Conservation (phyloP, 2,113 vertebrate genomes). For the Meles meles region DNA sequence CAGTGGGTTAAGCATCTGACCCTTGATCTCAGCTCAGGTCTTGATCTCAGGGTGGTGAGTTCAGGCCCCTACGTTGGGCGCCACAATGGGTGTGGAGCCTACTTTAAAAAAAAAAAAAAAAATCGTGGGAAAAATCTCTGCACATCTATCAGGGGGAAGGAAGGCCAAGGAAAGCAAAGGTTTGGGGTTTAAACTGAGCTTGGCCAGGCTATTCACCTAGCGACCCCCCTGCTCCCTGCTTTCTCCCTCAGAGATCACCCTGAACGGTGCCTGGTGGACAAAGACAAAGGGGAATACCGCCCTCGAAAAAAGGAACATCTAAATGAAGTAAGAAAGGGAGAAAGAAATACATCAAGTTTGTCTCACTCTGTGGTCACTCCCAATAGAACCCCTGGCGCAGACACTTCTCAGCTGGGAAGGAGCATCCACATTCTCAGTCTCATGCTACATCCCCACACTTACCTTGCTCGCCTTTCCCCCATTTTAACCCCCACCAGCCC, state of each 20-base stretch:
- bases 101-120: neutral
- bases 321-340: neutral
- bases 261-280: neutral
- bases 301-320: neutral
- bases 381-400: accelerated
- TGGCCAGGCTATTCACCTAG: accelerated
- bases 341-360: neutral
- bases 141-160: neutral
- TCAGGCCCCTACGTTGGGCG: neutral
- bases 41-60: neutral
- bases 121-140: neutral
- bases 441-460: accelerated
- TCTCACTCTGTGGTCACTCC: neutral
- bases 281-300: neutral
- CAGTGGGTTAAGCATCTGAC: neutral
- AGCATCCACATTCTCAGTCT: accelerated
- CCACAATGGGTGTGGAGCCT: neutral
- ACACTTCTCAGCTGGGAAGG: accelerated
- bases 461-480: neutral
- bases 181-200: neutral
- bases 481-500: accelerated
- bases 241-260: neutral
- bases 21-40: neutral
- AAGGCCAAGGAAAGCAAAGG: too few relatives aligned
- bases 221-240: neutral